A percentile compares a stretch with the other conserved stretches of the same genome.
These are phyloP conservation scores for Odontamblyopus lacepedii DNA, from an alignment of 2,797 vertebrate species.

Conservation along the genomic window DNA sequence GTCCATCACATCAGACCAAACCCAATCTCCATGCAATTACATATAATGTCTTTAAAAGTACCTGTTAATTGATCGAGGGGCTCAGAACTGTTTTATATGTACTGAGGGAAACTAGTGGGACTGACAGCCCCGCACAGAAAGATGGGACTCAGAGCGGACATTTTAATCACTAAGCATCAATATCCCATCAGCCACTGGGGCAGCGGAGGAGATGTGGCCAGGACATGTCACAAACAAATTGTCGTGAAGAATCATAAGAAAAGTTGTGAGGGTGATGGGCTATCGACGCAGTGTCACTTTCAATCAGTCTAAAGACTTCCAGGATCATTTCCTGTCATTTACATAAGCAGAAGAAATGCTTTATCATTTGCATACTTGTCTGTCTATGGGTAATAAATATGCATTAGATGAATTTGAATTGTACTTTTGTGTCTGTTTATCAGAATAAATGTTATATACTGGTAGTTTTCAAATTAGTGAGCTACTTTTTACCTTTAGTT, in stretches of 20 bases:
- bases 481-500: no score
- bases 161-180: constrained; percentile 57
- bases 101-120: constrained; percentile 5
- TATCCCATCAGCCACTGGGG: constrained; percentile 31
- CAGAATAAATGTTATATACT: no score
- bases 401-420: neutral
- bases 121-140: constrained; percentile 26
- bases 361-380: neutral
- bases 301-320: neutral
- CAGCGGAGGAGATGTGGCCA: constrained; percentile 18
- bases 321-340: neutral
- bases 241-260: constrained; percentile 35
- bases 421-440: neutral
- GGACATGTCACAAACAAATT: constrained; percentile 34
- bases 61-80: constrained; percentile 47
- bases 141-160: constrained; percentile 27
- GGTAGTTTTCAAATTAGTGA: no score
- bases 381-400: neutral
- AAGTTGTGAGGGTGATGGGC: constrained; percentile 23
- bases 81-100: constrained; percentile 10
- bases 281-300: neutral
- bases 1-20: constrained; percentile 47
- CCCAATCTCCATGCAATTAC: constrained; percentile 53
- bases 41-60: constrained; percentile 37
- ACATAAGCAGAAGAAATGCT: neutral